Conservation (phyloP, 2,797 vertebrate genomes). For the Aeoliscus strigatus region DNA sequence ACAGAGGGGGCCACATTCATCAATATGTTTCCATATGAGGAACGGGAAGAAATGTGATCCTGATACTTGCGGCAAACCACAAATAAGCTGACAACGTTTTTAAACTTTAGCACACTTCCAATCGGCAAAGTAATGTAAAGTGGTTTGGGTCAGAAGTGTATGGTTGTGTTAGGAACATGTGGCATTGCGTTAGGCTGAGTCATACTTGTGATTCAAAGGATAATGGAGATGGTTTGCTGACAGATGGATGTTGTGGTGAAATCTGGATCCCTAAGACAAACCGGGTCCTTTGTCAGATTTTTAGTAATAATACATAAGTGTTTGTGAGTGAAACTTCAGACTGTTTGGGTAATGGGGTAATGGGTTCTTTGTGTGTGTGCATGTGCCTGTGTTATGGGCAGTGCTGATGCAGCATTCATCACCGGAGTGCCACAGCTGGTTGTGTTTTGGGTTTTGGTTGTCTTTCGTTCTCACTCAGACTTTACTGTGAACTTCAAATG, state of each 20-base stretch:
- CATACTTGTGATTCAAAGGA: constrained; percentile 57
- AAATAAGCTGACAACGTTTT: constrained; percentile 67
- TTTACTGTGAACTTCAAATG: constrained; percentile 66
- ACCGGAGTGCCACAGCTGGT: constrained; percentile 73
- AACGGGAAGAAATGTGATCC: constrained; percentile 57
- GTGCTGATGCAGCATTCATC: constrained; percentile 70
- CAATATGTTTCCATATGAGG: constrained; percentile 42
- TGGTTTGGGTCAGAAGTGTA: constrained; percentile 45
- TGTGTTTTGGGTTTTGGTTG: constrained; percentile 67
- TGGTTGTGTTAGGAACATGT: constrained; percentile 58
- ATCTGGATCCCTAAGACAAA: constrained; percentile 62
- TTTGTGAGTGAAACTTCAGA: constrained; percentile 65
- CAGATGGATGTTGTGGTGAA: constrained; percentile 70
- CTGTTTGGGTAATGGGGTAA: constrained; percentile 52
- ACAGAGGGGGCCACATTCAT: constrained; percentile 37
- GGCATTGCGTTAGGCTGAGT: constrained; percentile 53
- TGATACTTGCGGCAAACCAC: constrained; percentile 66
- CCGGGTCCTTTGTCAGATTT: constrained; percentile 54
- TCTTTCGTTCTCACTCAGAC: constrained; percentile 52
- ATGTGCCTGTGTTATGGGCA: constrained; percentile 21
- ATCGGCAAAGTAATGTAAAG: constrained; percentile 52
- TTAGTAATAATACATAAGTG: constrained; percentile 58
- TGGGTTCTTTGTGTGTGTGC: constrained; percentile 36
- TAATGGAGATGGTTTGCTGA: constrained; percentile 66
- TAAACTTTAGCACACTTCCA: constrained; percentile 59